Evolutionary conservation across 2,888 invertebrate genomes (phyloP), one percentile per base, ranked within the genome.

Genomic region (Acholoe squamosa): DNA sequence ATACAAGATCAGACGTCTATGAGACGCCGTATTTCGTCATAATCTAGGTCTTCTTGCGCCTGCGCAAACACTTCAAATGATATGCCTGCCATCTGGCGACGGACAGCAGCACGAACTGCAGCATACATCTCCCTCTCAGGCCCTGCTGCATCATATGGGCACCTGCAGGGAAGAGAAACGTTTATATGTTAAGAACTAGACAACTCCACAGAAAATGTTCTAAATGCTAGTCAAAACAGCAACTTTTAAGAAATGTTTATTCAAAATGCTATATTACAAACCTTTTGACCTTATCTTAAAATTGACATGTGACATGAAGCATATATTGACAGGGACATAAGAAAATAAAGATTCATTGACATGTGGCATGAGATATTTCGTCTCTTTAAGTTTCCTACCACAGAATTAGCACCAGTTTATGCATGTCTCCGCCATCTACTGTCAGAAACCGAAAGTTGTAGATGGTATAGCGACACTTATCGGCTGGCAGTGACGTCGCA

Each of bases 341-440:
- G n/a, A n/a, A n/a, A n/a, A n/a, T n/a, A n/a, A n/a, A n/a, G n/a
- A n/a, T n/a, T n/a, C n/a, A n/a, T n/a, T n/a, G n/a, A n/a, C n/a
- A n/a, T n/a, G n/a, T n/a, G n/a, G n/a, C n/a, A n/a, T n/a, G n/a
- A n/a, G n/a, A n/a, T n/a, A n/a, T n/a, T n/a, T n/a, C n/a, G n/a
- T n/a, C n/a, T n/a, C n/a, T n/a, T n/a, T n/a, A n/a, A n/a, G n/a
- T n/a, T 43, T n/a, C 61, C 19, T 61, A 61, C 61, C 61, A 61
- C 61, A 61, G 61, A 3, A 61, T 61, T 3, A 61, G 61, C n/a
- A 61, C 61, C n/a, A 61, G 61, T 61, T 61, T 61, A n/a, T 61
- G 61, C 61, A 61, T 61, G 61, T 61, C 61, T n/a, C 61, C 61
- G 3, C 61, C 61, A 61, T 61, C 61, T n/a, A 14, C 19, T n/a